A percentile compares a stretch with the other conserved stretches of the same genome.
Evolutionary conservation across 2,797 vertebrate species (phyloP).

Genomic region (Xerus rutilus): DNA sequence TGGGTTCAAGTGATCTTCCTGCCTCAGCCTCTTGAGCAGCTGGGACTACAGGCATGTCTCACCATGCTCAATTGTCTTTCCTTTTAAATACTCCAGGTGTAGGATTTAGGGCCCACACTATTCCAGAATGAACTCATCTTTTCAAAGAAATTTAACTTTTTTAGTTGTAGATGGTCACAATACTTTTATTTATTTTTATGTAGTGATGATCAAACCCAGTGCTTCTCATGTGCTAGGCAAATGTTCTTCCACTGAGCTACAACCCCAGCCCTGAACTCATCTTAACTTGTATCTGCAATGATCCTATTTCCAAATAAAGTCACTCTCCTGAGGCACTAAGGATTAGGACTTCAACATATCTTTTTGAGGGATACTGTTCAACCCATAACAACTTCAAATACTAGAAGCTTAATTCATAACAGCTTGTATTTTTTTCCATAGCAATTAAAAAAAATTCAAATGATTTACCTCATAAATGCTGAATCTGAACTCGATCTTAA

Average conservation of each 20-base stretch:
- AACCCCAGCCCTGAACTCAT: no score
- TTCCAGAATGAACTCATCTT: neutral
- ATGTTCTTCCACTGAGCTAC: no score
- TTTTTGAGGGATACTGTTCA: neutral
- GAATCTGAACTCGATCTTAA: neutral
- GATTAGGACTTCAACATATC: neutral
- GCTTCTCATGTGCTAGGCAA: no score
- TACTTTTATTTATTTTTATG: no score
- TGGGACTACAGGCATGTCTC: neutral
- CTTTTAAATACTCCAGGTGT: neutral
- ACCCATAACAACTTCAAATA: neutral
- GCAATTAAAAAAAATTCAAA: conserved; percentile 27
- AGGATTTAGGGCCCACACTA: neutral
- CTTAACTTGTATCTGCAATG: neutral
- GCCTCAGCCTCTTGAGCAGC: neutral
- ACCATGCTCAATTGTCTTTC: neutral
- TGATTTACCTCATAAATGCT: neutral
- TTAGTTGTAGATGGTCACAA: no score
- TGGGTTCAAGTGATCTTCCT: neutral
- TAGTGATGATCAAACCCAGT: no score
- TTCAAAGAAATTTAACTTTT: no score
- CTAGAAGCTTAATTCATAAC: neutral
- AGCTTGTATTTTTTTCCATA: neutral
- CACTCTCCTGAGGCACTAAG: neutral
- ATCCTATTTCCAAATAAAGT: neutral